These are phyloP conservation scores for Gobio occitaniae DNA, from an alignment of 2,797 vertebrate genomes.

Conservation along the genomic window DNA sequence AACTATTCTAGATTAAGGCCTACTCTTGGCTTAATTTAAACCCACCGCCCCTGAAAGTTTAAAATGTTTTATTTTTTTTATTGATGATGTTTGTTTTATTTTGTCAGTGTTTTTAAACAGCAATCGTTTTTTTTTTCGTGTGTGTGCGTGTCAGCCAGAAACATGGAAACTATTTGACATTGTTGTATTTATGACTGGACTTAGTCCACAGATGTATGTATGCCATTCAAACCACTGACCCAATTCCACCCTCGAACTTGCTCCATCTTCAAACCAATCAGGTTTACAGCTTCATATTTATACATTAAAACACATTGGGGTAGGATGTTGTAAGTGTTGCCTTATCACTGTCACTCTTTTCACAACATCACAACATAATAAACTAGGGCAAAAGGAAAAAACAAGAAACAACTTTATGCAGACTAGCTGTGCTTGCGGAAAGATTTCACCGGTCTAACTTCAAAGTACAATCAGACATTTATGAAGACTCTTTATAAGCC, in stretches of 20 bases:
- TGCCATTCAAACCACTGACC: constrained; percentile 8
- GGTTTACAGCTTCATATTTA: background rate
- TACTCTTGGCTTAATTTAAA: no score
- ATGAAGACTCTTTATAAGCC: background rate
- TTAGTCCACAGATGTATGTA: background rate
- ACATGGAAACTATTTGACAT: background rate
- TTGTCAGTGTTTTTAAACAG: background rate
- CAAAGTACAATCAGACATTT: background rate
- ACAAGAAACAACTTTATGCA: background rate
- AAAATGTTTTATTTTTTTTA: no score
- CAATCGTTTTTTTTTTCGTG: background rate
- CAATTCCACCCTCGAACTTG: background rate
- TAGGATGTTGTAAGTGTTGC: background rate
- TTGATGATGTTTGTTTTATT: background rate
- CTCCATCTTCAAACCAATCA: background rate
- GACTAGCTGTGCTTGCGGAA: no score
- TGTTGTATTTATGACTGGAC: background rate
- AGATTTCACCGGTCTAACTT: background rate
- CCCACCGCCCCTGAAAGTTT: no score
- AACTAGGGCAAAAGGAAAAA: background rate
- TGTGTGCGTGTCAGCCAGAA: background rate
- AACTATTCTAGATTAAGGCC: no score
- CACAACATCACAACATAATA: background rate
- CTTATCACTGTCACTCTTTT: background rate
- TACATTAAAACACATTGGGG: background rate